A percentile compares a stretch with the other conserved stretches of the same genome.
Conservation (phyloP, 2,113 vertebrate species). For the Geococcyx californianus region DNA sequence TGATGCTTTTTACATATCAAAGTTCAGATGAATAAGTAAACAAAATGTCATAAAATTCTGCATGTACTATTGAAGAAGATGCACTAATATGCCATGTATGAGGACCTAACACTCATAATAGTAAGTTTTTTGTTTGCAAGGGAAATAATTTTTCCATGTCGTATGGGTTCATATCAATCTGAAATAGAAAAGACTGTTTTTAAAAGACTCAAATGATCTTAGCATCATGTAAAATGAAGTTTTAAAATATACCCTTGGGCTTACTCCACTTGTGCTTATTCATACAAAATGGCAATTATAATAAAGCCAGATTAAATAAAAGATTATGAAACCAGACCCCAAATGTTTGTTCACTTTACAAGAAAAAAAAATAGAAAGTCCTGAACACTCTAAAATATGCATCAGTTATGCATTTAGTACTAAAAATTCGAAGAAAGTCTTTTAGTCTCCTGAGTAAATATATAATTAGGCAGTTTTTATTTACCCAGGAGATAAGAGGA, state of each 20-base stretch:
- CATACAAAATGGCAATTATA: neutral
- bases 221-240: neutral
- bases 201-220: neutral
- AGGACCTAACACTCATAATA: neutral
- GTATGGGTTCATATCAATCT: neutral
- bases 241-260: neutral
- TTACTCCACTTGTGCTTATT: neutral
- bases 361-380: neutral
- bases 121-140: neutral
- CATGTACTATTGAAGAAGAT: neutral
- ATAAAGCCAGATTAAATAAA: neutral
- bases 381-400: neutral
- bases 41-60: neutral
- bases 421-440: neutral
- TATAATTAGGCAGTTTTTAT: neutral
- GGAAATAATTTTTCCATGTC: neutral
- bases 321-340: neutral
- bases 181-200: neutral
- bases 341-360: neutral
- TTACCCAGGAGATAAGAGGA: conserved; percentile 21
- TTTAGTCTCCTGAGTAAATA: neutral
- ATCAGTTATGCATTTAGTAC: neutral
- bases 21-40: neutral
- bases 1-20: neutral
- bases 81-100: neutral